Evolutionary conservation across 2,888 invertebrate genomes (phyloP).

Genomic region (Drosophila tanythrix): DNA sequence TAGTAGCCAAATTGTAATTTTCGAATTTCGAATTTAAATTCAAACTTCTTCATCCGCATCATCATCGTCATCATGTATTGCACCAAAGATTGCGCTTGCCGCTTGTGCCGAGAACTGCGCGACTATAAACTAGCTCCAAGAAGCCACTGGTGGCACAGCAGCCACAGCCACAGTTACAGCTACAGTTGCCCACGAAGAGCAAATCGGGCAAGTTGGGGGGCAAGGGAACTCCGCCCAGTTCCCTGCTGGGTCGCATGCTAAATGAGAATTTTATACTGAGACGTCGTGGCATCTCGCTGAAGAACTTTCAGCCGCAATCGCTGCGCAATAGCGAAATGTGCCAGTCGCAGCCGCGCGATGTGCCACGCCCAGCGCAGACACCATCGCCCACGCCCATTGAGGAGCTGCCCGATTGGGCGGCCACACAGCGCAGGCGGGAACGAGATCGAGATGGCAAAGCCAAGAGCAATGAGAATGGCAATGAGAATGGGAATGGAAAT

Average conservation of each 20-base stretch:
- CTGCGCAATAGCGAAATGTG: slow-evolving; percentile 80
- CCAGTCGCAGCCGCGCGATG: slow-evolving; percentile 61
- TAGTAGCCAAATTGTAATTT: slow-evolving; percentile 16
- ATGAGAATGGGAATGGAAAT: slow-evolving; percentile 39
- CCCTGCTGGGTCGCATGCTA: slow-evolving; percentile 81
- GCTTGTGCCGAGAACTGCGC: slow-evolving; percentile 90
- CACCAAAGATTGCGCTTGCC: slow-evolving; percentile 90
- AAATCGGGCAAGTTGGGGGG: slow-evolving; percentile 36
- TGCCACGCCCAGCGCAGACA: slow-evolving; percentile 68
- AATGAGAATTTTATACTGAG: slow-evolving; percentile 86
- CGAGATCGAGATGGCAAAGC: slow-evolving; percentile 54
- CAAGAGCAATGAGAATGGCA: slow-evolving; percentile 59
- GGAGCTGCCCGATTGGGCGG: slow-evolving; percentile 74
- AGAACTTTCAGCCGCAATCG: slow-evolving; percentile 83
- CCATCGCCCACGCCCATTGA: slow-evolving; percentile 81
- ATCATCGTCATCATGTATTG: slow-evolving; percentile 87
- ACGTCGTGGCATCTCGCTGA: slow-evolving; percentile 82
- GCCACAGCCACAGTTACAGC: slow-evolving; percentile 10
- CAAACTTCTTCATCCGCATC: slow-evolving; percentile 11
- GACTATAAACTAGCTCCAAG: slow-evolving; percentile 85
- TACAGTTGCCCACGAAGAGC: slow-evolving; percentile 24
- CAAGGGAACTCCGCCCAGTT: slow-evolving; percentile 63
- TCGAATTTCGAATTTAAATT: slow-evolving; percentile 23
- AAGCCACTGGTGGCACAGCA: slow-evolving; percentile 39
- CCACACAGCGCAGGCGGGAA: slow-evolving; percentile 32